Evolutionary conservation across 2,797 vertebrate genomes (phyloP).

Genomic region (Sebastes goodei): DNA sequence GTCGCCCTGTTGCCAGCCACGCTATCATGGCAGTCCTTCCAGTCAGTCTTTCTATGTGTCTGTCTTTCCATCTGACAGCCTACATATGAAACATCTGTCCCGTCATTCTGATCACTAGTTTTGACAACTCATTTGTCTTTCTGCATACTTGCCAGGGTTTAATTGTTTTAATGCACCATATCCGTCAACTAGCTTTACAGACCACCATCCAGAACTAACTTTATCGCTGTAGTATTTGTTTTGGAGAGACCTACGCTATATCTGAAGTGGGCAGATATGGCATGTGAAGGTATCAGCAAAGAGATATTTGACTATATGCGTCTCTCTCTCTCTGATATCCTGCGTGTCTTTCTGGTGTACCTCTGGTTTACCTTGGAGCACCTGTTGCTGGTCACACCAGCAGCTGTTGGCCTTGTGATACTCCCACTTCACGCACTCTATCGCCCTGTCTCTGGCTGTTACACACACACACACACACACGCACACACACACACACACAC

Average conservation of each 20-base stretch:
- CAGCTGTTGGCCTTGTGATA: constrained; percentile 70
- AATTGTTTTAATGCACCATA: not conserved
- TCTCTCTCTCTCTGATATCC: not conserved
- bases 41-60: not conserved
- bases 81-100: constrained; percentile 2
- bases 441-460: not conserved
- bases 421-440: constrained; percentile 27
- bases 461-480: not conserved
- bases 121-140: not conserved
- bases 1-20: constrained; percentile 58
- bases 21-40: constrained; percentile 18
- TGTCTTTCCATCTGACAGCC: not conserved
- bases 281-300: not conserved
- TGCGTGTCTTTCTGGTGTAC: not conserved
- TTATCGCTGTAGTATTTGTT: not conserved
- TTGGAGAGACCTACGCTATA: not conserved
- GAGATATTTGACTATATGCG: not conserved
- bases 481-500: not conserved
- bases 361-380: constrained; percentile 60
- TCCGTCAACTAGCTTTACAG: not conserved
- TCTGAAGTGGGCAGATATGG: not conserved
- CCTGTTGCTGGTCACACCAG: constrained; percentile 64
- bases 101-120: not conserved
- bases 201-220: not conserved
- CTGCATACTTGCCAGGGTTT: not conserved